Base-by-base conservation (phyloP, 1,140 invertebrate genomes). In the Zaprionus inermis region DNA sequence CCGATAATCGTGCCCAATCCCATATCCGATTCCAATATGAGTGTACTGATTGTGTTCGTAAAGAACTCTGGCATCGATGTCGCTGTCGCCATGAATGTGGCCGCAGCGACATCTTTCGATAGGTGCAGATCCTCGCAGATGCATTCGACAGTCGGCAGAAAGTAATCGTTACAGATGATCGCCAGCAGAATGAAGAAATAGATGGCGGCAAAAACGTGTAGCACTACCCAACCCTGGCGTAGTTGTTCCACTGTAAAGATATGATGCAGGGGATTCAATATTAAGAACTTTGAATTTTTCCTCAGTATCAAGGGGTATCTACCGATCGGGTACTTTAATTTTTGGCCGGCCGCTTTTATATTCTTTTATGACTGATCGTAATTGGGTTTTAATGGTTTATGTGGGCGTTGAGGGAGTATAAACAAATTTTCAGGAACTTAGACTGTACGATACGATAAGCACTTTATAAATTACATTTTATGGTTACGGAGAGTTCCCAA, bases 11-110 rank as follows among this genome's bases (percentile, higher is more conserved):
- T 97, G 0, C 97, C 97, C 56, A 92, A 66, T 16, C 97, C 97
- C 79, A 97, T 95, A 76, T 97, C 96, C 0, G 96, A 96, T 56
- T 96, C 92, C 0, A 96, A 95, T 0, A 97, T 92, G 68, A 96
- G 95, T 0, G 97, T 97, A 5, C 97, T 96, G 41, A 98, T 96
- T 5, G 98, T 94, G 79, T 97, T 97, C 18, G 97, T 97, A 90
- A 98, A 98, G 30, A 98, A 94, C 92, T 98, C 97, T 0, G 97
- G 97, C 74, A 96, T 96, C 30, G 96, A 97, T 10, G 97, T 98
- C 1, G 97, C 97, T 0, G 97, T 96, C 0, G 97, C 96, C 95
- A 98, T 97, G 83, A 98, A 98, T 0, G 97, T 98, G 0, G 97
- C 97, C 0, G 97, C 97, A 0, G 97, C 97, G 9, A 98, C 96